Base-by-base conservation (phyloP, 2,888 invertebrate species). In the Hemicrepidius hirtus region DNA sequence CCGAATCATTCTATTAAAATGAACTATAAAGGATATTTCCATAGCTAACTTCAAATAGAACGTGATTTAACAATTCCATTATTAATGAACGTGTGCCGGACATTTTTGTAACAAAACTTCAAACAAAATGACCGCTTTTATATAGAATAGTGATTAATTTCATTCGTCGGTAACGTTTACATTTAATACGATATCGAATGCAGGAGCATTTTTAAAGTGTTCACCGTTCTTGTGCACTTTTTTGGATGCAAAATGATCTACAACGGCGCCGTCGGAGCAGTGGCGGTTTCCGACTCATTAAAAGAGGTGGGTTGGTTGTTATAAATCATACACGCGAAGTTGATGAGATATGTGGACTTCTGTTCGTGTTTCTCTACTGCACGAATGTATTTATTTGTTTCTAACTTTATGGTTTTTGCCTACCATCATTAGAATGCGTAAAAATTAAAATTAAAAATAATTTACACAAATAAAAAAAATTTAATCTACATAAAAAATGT, bases 321-420 rank as follows among this genome's bases (percentile, higher is more conserved):
- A 46, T 70, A 70, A 70, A 70, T 65, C 65, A 70, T 64, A 44
- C 37, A 41, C 16, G 57, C 57, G 46, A 59, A 70, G 65, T 70
- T 65, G 70, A 70, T 70, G 70, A 70, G 59, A 64, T 70, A 65
- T 57, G 70, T 50, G 46, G 57, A 64, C 59, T 70, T 65, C 49
- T 59, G 55, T 59, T 55, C 18, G 16, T 65, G 41, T 70, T 70
- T 55, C 60, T 60, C 18, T 37, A 18, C 57, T 20, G 37, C 57
- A 57, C 37, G 35, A 37, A 57, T 21, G 35, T 28, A 57, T 35
- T 57, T 57, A 37, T 57, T 57, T 57, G 57, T 57, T 57, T 57
- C 37, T 13, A 20, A 37, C 18, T 32, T 57, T 57, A 57, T 57
- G 20, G 18, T 35, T 32, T 46, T 46, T 16, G 9, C 18, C 16